phyloP scores from a whole-genome alignment of 2,113 vertebrate species.

The Upupa epops region DNA sequence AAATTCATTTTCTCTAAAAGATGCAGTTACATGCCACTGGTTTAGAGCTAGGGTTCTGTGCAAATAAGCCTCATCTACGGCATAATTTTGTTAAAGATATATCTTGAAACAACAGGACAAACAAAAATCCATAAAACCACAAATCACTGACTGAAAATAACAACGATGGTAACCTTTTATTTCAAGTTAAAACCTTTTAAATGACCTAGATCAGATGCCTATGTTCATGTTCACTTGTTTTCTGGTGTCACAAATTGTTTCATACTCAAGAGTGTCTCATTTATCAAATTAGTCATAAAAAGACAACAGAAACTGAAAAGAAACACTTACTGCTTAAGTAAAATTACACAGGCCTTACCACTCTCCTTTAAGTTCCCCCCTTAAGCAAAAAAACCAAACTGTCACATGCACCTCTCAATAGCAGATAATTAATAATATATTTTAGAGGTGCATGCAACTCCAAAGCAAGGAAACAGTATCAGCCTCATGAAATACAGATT shows the following conservation, averaged over 20 bases:
- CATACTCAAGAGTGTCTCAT: not conserved
- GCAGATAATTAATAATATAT: too few species aligned
- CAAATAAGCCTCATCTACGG: not conserved
- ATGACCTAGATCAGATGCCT: not conserved
- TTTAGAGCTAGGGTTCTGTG: not conserved
- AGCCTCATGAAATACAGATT: not conserved
- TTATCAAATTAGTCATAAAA: not conserved
- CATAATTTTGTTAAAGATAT: not conserved
- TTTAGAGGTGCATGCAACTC: too few species aligned
- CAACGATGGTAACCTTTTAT: not conserved
- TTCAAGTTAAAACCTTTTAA: not conserved
- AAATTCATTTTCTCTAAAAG: not conserved
- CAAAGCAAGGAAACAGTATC: not conserved
- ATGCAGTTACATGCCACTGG: not conserved
- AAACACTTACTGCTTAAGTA: not conserved
- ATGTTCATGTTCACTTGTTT: not conserved
- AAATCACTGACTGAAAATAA: not conserved
- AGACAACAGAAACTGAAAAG: not conserved
- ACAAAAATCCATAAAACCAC: too few species aligned
- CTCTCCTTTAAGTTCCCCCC: not conserved
- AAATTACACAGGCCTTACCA: not conserved
- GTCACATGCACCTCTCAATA: not conserved
- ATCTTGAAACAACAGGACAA: rapidly evolving
- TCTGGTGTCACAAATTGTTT: not conserved
- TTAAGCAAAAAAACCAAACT: not conserved